Evolutionary conservation across 64 coral and sea anemone species (phyloP).

Genomic region (Stichodactyla mertensii): DNA sequence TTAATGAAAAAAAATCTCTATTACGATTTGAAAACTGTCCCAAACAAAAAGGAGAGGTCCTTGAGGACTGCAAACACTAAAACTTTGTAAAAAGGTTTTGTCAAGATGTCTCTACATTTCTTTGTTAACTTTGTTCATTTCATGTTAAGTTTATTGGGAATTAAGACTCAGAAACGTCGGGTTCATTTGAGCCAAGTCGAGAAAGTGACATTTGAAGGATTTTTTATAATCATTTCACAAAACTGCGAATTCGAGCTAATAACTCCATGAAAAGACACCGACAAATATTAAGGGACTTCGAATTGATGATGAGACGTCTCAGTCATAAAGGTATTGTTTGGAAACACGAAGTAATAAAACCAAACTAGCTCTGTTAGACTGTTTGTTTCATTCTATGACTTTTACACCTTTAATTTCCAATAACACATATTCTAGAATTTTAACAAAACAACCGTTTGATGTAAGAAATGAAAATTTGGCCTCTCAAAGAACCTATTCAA

Average conservation of each 20-base stretch:
- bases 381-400: constrained; percentile 11
- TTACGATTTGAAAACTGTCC: not conserved
- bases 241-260: constrained; percentile 43
- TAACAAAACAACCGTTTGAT: constrained; percentile 7
- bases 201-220: not conserved
- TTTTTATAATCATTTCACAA: constrained; percentile 36
- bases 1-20: constrained; percentile 12
- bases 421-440: not conserved
- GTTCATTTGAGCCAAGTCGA: constrained; percentile 1
- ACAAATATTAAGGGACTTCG: constrained; percentile 12
- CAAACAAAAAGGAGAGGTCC: not conserved
- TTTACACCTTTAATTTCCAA: constrained; percentile 12
- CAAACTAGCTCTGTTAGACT: not conserved
- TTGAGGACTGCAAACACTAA: not conserved
- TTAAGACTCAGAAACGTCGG: not conserved
- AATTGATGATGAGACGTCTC: constrained; percentile 15
- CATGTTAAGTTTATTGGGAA: not conserved
- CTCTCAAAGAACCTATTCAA: constrained; percentile 11
- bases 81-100: not conserved
- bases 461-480: constrained; percentile 1
- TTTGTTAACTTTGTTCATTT: not conserved
- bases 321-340: constrained; percentile 9
- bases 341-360: not conserved
- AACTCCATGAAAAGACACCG: constrained; percentile 20
- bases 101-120: not conserved